Percentiles rank a stretch among this genome's conserved stretches.
Evolutionary conservation across 2,888 invertebrate genomes (phyloP).

Genomic region (Erebia epiphron): DNA sequence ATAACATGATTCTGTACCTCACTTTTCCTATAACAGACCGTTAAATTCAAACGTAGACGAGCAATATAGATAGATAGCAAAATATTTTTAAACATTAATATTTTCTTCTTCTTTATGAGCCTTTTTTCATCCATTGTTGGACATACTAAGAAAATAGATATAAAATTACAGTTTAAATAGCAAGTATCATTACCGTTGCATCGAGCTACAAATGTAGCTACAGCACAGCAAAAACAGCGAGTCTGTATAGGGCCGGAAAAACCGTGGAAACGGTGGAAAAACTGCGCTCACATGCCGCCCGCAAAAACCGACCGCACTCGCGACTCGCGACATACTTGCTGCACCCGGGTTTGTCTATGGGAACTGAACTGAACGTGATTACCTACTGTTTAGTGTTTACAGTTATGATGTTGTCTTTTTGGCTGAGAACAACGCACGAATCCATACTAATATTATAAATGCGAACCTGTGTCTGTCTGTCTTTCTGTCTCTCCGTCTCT

Average conservation of each 20-base stretch:
- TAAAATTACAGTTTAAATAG: not conserved
- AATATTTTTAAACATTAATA: too few relatives aligned
- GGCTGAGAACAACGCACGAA: too few relatives aligned
- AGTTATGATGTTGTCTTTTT: too few relatives aligned
- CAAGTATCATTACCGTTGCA: constrained; percentile 49
- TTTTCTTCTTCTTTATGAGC: too few relatives aligned
- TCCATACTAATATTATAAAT: too few relatives aligned
- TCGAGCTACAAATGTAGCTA: constrained; percentile 20
- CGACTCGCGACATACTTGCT: constrained; percentile 7
- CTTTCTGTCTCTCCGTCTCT: too few relatives aligned
- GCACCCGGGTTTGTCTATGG: constrained; percentile 10
- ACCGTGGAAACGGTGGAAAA: constrained; percentile 79
- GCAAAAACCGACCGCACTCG: constrained; percentile 33
- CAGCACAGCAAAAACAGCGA: constrained; percentile 29
- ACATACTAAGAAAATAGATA: not conserved
- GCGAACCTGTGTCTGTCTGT: too few relatives aligned
- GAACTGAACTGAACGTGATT: not conserved
- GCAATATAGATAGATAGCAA: too few relatives aligned
- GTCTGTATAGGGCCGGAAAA: constrained; percentile 61
- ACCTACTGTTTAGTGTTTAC: not conserved
- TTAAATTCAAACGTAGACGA: too few relatives aligned
- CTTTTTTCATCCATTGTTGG: too few relatives aligned
- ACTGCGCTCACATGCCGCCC: constrained; percentile 64
- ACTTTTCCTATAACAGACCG: too few relatives aligned
- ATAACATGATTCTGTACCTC: too few relatives aligned